Base-by-base conservation (phyloP, 2,113 vertebrate species). In the Chauna torquata region DNA sequence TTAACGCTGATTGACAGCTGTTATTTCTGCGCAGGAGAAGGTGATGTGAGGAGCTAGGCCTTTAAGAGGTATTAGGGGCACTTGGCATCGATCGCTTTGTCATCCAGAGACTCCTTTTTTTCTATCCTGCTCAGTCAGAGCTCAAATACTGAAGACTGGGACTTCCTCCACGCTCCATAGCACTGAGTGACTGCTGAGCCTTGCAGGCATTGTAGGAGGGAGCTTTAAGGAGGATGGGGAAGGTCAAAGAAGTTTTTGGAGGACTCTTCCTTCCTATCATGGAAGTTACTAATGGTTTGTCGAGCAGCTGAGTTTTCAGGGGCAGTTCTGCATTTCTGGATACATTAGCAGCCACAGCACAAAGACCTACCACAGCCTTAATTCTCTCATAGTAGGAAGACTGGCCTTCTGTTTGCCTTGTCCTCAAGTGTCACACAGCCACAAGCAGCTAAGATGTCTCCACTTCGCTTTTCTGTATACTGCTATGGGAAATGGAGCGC, bases 181-280 rank as follows among this genome's bases (percentile, higher is more conserved):
- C 50, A 4, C 59, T 6, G 36, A 75, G 70, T 4, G 3, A 24
- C 49, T 44, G 32, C 49, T 19, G 36, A 70, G 28, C 34, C 28
- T 75, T 0, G 0, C 34, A 36, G 14, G 50, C 11, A 0, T 7
- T 58, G 4, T 4, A 17, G 54, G 34, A 65, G 45, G 36, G 25
- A 64, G 55, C 32, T 64, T 47, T 20, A 28, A 47, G 38, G 54
- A 34, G 24, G 42, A 28, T n/a, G 36, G 32, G 19, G 36, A 55
- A 18, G 18, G 38, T 2, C 15, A 15, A 49, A 64, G n/a, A 77
- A 12, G 12, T 27, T 86, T 89, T 16, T 50, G 19, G 36, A 66
- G 40, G n/a, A 36, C 64, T 59, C 10, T 42, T 76, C 27, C 47
- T 49, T 62, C 17, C 17, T 68, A 10, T 9, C 16, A 7, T 44